Conservation (phyloP, 2,797 vertebrate species). For the Emydoidea blandingii region DNA sequence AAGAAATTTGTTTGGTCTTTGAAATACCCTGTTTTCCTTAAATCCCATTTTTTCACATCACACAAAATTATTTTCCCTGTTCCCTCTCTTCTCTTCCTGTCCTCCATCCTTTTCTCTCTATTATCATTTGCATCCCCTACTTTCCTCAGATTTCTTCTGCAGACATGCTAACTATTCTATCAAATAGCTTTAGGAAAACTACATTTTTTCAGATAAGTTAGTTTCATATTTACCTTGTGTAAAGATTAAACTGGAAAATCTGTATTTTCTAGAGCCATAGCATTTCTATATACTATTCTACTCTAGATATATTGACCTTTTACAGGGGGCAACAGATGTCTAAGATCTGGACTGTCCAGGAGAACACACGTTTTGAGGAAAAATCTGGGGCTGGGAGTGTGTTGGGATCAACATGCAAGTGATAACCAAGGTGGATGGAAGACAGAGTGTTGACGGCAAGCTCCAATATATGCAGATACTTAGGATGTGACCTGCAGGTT, state of each 20-base stretch:
- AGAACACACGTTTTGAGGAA: not conserved
- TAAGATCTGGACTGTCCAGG: not conserved
- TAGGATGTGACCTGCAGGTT: not conserved
- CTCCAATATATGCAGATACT: not conserved
- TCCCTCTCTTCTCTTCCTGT: not conserved
- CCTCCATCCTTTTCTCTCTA: not conserved
- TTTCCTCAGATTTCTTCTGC: constrained; percentile 14
- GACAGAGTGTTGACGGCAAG: not conserved
- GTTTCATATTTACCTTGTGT: constrained; percentile 5
- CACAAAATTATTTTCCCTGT: not conserved
- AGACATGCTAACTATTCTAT: not conserved
- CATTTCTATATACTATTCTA: not conserved
- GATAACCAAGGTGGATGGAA: not conserved
- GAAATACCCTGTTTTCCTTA: constrained; percentile 1
- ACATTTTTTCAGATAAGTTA: not conserved
- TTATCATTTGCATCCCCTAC: not conserved
- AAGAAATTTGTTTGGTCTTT: constrained; percentile 16
- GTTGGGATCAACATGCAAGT: not conserved
- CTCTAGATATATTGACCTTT: not conserved
- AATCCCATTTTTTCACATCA: not conserved
- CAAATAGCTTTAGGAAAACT: not conserved
- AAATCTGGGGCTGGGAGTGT: not conserved
- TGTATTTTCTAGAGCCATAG: not conserved
- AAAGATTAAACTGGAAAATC: not conserved
- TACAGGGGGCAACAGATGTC: not conserved